phyloP scores from a whole-genome alignment of 2,888 invertebrate species.

The Heteromurus nitidus region DNA sequence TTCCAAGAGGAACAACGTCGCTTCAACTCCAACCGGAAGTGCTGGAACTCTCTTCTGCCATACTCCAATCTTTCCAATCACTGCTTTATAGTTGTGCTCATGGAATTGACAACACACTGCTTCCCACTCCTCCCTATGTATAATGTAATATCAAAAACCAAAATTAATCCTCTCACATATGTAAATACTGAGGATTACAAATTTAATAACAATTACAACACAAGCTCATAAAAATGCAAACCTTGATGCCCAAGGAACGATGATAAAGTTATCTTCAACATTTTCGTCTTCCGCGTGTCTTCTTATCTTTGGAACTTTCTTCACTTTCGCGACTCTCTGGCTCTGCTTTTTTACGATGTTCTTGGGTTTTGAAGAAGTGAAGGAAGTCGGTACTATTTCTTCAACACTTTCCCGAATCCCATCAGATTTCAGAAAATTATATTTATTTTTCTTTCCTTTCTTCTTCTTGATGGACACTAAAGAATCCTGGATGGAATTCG shows the following conservation, averaged over 20 bases:
- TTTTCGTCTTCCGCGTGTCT: background rate
- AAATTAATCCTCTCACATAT: constrained; percentile 10
- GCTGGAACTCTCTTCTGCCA: constrained; percentile 72
- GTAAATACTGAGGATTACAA: background rate
- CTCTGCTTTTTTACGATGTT: no score
- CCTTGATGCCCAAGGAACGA: constrained; percentile 62
- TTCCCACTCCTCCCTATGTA: constrained; percentile 73
- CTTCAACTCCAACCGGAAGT: constrained; percentile 71
- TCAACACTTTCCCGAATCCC: no score
- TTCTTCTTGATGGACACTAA: no score
- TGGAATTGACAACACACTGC: constrained; percentile 69
- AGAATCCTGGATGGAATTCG: no score
- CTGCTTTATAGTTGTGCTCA: constrained; percentile 57
- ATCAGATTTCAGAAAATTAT: no score
- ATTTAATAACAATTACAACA: background rate
- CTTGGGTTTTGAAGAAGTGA: no score
- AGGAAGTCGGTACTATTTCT: no score
- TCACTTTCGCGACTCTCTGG: background rate
- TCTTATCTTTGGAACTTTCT: constrained; percentile 27
- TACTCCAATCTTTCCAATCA: constrained; percentile 63
- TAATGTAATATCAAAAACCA: no score
- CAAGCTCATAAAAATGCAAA: constrained; percentile 1
- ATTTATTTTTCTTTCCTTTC: no score
- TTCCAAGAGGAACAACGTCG: constrained; percentile 65
- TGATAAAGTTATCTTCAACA: constrained; percentile 47